A percentile compares a stretch with the other conserved stretches of the same genome.
Conservation (phyloP, 2,888 invertebrate species). For the Thecophora atra region DNA sequence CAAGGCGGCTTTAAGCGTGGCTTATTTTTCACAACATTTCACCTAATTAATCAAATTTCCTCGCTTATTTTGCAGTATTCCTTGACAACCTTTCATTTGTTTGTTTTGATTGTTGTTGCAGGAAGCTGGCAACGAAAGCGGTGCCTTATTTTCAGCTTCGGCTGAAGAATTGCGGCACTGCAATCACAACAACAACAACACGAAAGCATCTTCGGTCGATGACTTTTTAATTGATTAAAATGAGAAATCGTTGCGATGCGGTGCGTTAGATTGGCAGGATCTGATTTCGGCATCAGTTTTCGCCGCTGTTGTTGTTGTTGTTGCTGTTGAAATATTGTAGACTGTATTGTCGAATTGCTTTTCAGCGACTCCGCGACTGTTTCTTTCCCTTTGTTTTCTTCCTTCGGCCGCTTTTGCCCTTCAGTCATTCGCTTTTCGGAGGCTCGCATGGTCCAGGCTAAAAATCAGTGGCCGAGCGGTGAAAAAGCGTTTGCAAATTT, state of each 20-base stretch:
- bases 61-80: constrained; percentile 28
- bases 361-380: constrained; percentile 1
- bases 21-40: constrained; percentile 63
- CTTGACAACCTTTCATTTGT: constrained; percentile 34
- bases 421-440: neutral
- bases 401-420: neutral
- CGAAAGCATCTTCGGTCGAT: constrained; percentile 51
- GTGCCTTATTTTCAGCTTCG: neutral
- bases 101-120: constrained; percentile 13
- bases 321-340: neutral
- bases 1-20: constrained; percentile 5
- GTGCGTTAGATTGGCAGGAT: constrained; percentile 61
- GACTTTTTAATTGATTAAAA: constrained; percentile 65
- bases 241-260: constrained; percentile 64
- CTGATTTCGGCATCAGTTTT: constrained; percentile 55
- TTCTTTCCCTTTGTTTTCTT: neutral
- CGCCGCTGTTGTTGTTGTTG: constrained; percentile 46
- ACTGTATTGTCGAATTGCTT: constrained; percentile 3
- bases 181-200: constrained; percentile 34
- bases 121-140: constrained; percentile 4
- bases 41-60: constrained; percentile 63
- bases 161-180: constrained; percentile 31
- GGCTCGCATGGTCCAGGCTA: neutral
- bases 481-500: constrained; percentile 14
- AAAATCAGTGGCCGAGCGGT: neutral